These are phyloP conservation scores for Rapana venosa DNA, from an alignment of 2,888 invertebrate genomes.

Conservation along the genomic window DNA sequence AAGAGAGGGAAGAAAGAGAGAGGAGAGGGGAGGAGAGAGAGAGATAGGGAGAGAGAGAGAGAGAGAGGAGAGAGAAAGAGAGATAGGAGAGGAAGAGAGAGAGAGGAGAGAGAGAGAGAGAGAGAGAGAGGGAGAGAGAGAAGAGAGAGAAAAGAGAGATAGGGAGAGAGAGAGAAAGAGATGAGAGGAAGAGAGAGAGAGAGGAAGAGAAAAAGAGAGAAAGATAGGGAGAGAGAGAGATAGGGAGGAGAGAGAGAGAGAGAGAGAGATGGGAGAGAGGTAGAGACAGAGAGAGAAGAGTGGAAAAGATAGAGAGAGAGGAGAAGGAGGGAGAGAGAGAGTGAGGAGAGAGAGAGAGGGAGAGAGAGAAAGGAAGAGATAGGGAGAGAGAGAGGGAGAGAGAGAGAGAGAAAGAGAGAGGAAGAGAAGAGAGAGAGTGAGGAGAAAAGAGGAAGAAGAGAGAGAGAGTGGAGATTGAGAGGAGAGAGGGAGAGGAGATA, in stretches of 20 bases:
- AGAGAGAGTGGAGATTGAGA: neutral
- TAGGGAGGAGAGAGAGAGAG: neutral
- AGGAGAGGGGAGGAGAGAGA: too few species aligned
- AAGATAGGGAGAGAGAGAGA: neutral
- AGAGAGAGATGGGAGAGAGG: neutral
- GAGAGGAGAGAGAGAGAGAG: neutral
- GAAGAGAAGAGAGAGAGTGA: neutral
- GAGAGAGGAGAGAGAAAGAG: too few species aligned
- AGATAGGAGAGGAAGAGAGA: neutral
- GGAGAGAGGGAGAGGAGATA: neutral
- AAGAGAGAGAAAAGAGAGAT: too few species aligned
- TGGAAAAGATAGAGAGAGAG: neutral
- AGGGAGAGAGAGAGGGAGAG: too few species aligned
- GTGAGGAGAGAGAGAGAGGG: too few species aligned
- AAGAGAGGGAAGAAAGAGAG: too few species aligned
- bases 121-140: neutral
- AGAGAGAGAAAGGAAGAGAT: too few species aligned
- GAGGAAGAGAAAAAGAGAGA: neutral
- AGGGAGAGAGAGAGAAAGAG: too few species aligned
- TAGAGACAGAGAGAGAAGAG: neutral
- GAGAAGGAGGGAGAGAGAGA: too few species aligned
- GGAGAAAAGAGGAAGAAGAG: neutral
- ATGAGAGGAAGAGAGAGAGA: too few species aligned
- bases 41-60: too few species aligned
- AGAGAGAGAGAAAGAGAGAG: too few species aligned